Evolutionary conservation across 2,113 vertebrate genomes (phyloP), one percentile per base, ranked within the genome.

Genomic region (Aspiorhynchus laticeps): DNA sequence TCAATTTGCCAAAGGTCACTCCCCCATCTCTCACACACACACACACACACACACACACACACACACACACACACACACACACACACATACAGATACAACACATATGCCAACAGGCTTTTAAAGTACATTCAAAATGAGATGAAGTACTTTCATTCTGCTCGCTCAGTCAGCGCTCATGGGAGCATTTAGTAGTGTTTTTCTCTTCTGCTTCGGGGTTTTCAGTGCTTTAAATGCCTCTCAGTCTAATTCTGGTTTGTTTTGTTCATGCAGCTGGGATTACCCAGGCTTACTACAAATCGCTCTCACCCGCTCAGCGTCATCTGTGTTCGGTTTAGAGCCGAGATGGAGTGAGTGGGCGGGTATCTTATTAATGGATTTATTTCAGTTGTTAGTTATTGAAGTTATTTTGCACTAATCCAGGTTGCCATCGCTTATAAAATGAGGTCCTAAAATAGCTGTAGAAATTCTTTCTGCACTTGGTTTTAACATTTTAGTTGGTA

Each of bases 221-320:
- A 53, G 43, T 33, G 11, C 31, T 74, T 51, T 74, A n/a, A 84
- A 84, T 56, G 33, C 46, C 31, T 84, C 21, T 28, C 61, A 5
- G 46, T 74, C 67, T 74, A 84, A 73, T 84, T 84, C 26, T 84
- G 82, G 82, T 74, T 71, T 84, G 21, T 53, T 84, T 73, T 84
- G 67, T 53, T 84, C 31, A 38, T 74, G 67, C 82, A 59, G 31
- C 67, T 56, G 28, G 82, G 82, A 84, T 84, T 84, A 84, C 46
- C 31, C 31, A 36, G 46, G 82, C 65, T 74, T 84, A 74, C 51
- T 53, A 56, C 67, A 84, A 84, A 84, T 84, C 82, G 8, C 69
- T 73, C 48, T 19, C 82, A 56, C 67, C 69, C 33, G 41, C 41
- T 81, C 80, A 19, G n/a, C 14, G 38, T 2, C 11, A 4, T 31